phyloP scores from a whole-genome alignment of 2,888 invertebrate genomes.

The Stenotaenia linearis region DNA sequence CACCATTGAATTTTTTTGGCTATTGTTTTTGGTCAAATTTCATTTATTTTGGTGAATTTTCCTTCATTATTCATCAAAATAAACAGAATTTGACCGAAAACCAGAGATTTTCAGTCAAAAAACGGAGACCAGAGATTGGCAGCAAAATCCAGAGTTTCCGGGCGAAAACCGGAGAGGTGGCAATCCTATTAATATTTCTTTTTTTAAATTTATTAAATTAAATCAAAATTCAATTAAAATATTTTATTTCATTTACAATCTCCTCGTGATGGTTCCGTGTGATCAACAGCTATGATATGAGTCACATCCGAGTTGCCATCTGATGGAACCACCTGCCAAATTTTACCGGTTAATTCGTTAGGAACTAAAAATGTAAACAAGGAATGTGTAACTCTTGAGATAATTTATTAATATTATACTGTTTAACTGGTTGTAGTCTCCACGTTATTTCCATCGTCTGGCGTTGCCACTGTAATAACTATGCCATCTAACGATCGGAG shows the following conservation, averaged over 20 bases:
- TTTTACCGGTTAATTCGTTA: neutral
- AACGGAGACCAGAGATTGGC: too few species aligned
- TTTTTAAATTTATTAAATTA: too few species aligned
- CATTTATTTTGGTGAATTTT: too few species aligned
- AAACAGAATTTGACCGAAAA: too few species aligned
- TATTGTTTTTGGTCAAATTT: too few species aligned
- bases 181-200: too few species aligned
- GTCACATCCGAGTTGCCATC: constrained; percentile 21
- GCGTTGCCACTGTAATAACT: constrained; percentile 24
- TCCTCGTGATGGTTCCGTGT: neutral
- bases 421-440: neutral
- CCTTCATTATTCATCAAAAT: too few species aligned
- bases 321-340: constrained; percentile 28
- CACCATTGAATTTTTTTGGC: too few species aligned
- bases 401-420: neutral
- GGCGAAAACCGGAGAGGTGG: too few species aligned
- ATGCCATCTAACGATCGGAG: constrained; percentile 30
- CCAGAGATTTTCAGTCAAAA: too few species aligned
- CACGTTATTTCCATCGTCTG: neutral
- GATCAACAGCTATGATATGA: constrained; percentile 28
- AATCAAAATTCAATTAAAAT: neutral
- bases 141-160: too few species aligned
- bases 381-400: neutral
- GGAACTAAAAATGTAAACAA: neutral
- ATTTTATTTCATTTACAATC: neutral